Evolutionary conservation across 2,113 vertebrate genomes (phyloP), one percentile per base, ranked within the genome.

Genomic region (Chionomys nivalis): DNA sequence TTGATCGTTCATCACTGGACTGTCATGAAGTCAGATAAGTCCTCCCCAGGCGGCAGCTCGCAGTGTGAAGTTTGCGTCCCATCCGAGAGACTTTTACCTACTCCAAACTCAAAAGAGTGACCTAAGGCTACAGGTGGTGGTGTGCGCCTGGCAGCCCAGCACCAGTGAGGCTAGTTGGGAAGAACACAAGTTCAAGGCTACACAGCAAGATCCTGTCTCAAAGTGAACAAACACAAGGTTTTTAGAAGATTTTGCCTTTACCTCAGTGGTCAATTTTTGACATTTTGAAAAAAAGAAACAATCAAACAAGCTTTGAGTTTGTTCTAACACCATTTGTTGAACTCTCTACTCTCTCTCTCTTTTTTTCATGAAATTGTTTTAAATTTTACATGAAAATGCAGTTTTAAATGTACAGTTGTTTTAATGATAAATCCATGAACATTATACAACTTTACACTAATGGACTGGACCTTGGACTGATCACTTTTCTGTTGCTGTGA

Each of bases 301-400:
- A 5, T 9, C 49, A 63, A 31, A 65, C 26, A 83, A 42, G 21
- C 63, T 66, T 49, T 21, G 33, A 87, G 63, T 24, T 49, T 87
- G 23, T 68, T 68, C 85, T 24, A 70, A 36, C 5, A 49, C 13
- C 63, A 47, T 87, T 70, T 52, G 65, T 87, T 70, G 33, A 70
- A 82, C 72, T 44, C 28, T n/a, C 7, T 72, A 26, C 31, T 14
- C 0, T 14, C 31, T 63, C 28, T 12, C 68, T 76, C 58, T 21
- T 86, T 77, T 86, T 76, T 31, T 31, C 13, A 81, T 86, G 55
- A 90, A 73, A 85, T 82, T 36, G 44, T 78, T 89, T 94, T 68
- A 86, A 86, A 42, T 44, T 86, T 55, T 73, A 52, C 24, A 26
- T 39, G 78, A 61, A 73, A 68, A 70, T 85, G 63, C 63, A 31